A percentile compares a stretch with the other conserved stretches of the same genome.
These are phyloP conservation scores for Cyaniris semiargus DNA, from an alignment of 2,888 invertebrate genomes.

Conservation along the genomic window DNA sequence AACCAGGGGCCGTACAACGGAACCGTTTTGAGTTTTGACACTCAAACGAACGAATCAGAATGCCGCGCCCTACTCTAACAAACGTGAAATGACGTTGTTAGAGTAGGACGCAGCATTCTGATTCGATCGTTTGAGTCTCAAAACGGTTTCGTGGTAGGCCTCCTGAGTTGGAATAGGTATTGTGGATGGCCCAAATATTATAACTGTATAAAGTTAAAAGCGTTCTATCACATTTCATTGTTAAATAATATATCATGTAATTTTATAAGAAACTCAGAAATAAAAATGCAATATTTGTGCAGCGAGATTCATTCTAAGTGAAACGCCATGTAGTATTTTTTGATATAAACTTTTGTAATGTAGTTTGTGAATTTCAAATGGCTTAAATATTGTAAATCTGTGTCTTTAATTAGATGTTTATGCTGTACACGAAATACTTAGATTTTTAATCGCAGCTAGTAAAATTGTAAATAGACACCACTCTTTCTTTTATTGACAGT, in stretches of 20 bases:
- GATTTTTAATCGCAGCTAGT: not conserved
- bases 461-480: not conserved
- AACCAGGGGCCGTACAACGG: too few species aligned
- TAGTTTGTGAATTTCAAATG: not conserved
- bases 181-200: not conserved
- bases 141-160: too few species aligned
- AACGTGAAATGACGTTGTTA: too few species aligned
- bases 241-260: not conserved
- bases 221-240: not conserved
- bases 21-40: too few species aligned
- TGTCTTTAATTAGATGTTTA: conserved; percentile 14
- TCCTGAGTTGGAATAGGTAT: not conserved
- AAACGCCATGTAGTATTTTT: conserved; percentile 5
- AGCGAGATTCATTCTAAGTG: not conserved
- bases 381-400: conserved; percentile 8
- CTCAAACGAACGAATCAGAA: too few species aligned
- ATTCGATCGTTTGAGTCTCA: too few species aligned
- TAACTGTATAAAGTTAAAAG: not conserved
- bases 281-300: not conserved
- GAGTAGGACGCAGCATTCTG: too few species aligned
- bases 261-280: not conserved
- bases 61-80: too few species aligned
- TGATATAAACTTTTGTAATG: not conserved
- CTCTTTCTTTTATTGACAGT: not conserved
- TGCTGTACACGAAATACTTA: not conserved